Percentiles rank a stretch among this genome's conserved stretches.
Evolutionary conservation across 2,888 invertebrate species (phyloP).

Genomic region (Ophion obscuratus): DNA sequence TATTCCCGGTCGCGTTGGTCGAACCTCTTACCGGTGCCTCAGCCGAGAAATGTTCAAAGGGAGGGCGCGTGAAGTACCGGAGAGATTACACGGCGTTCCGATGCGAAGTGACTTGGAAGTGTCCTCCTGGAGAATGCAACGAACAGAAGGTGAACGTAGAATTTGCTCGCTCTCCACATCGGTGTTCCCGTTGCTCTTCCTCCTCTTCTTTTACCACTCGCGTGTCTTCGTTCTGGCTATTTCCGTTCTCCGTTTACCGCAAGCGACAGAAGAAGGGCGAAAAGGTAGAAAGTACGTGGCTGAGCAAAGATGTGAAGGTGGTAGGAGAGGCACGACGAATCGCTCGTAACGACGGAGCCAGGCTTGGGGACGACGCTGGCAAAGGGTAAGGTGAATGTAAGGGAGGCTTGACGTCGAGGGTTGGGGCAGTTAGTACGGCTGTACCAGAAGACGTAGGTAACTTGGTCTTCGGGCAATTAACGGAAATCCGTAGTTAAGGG

Average conservation of each 20-base stretch:
- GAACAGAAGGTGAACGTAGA: conserved; percentile 25
- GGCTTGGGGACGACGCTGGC: background rate
- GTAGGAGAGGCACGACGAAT: conserved; percentile 33
- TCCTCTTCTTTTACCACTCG: background rate
- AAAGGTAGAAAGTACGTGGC: conserved; percentile 7
- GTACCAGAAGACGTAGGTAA: conserved; percentile 54
- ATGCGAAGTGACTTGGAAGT: conserved; percentile 55
- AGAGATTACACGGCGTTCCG: conserved; percentile 62
- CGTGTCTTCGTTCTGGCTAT: background rate
- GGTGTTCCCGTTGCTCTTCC: background rate
- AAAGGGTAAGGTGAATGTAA: conserved; percentile 3
- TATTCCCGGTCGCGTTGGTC: conserved; percentile 28
- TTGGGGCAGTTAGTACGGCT: conserved; percentile 9
- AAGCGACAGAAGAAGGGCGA: conserved; percentile 18
- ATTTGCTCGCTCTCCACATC: background rate
- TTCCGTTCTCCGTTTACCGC: conserved; percentile 1
- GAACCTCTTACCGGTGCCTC: conserved; percentile 25
- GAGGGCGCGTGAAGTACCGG: conserved; percentile 52
- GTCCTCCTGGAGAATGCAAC: conserved; percentile 25
- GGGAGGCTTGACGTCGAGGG: conserved; percentile 10
- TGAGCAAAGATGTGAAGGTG: conserved; percentile 28
- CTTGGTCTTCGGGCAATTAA: conserved; percentile 65
- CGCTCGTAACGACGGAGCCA: conserved; percentile 15
- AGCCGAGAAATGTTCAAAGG: conserved; percentile 41
- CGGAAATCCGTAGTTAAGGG: conserved; percentile 66